Conservation (phyloP, 2,113 vertebrate species). For the Pelobates fuscus region DNA sequence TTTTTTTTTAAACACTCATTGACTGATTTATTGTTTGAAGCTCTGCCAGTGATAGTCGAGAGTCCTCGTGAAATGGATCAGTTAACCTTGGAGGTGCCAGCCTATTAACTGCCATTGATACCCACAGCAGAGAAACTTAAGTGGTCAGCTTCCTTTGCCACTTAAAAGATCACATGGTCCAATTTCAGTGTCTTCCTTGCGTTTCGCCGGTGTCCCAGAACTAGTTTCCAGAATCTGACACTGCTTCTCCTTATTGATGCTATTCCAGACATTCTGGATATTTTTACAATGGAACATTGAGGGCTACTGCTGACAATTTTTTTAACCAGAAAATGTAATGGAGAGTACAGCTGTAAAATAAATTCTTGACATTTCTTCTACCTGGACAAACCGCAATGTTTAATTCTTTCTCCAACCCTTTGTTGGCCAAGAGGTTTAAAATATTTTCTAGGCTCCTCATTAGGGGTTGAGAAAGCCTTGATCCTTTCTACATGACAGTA, state of each 20-base stretch:
- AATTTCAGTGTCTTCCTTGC: neutral
- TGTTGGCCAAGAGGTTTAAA: neutral
- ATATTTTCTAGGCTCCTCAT: no score
- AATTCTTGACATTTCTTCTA: neutral
- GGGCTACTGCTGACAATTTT: neutral
- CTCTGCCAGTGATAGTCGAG: no score
- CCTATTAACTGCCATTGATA: neutral
- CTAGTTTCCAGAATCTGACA: no score
- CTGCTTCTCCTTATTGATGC: no score
- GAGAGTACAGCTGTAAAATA: neutral
- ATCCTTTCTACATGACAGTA: constrained; percentile 37
- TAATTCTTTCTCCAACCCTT: neutral
- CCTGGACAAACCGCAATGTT: no score
- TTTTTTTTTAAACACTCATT: no score
- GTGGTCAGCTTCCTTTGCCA: neutral
- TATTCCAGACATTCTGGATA: neutral
- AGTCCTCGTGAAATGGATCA: neutral
- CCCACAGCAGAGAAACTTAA: neutral
- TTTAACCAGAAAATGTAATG: no score
- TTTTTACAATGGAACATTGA: neutral
- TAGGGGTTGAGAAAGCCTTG: no score
- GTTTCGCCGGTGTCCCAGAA: neutral
- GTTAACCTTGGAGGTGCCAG: neutral
- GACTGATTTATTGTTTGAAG: no score
- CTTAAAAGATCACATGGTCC: neutral